phyloP scores from a whole-genome alignment of 2,113 vertebrate species.

The Petaurus breviceps region DNA sequence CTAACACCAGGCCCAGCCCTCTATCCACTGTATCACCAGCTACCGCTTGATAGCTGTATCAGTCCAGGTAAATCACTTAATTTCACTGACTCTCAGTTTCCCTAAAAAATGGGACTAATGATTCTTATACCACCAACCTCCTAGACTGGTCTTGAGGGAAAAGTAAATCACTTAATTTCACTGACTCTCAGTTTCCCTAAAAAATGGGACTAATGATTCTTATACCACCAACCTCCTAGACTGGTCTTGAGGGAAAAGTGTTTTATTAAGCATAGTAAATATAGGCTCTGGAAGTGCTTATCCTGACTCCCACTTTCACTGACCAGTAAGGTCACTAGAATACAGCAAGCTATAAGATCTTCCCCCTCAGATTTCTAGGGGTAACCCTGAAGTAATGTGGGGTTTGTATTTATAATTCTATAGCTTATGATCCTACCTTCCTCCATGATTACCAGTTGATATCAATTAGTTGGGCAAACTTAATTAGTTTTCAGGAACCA shows the following conservation, averaged over 20 bases:
- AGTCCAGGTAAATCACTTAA: background rate
- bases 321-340: background rate
- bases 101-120: conserved; percentile 7
- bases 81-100: conserved; percentile 2
- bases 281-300: background rate
- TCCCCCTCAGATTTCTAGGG: too few relatives aligned
- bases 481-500: background rate
- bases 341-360: background rate
- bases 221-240: background rate
- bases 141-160: background rate
- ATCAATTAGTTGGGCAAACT: background rate
- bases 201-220: conserved; percentile 1
- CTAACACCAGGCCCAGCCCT: background rate
- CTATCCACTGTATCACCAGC: background rate
- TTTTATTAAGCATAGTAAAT: background rate
- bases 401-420: too few relatives aligned
- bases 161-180: background rate
- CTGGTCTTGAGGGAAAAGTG: background rate
- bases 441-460: background rate
- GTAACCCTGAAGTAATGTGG: too few relatives aligned
- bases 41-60: background rate
- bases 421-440: background rate
- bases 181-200: conserved; percentile 2
- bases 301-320: background rate
- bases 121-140: background rate